Base-by-base conservation (phyloP, 2,113 vertebrate species). In the Ptilonorhynchus violaceus region DNA sequence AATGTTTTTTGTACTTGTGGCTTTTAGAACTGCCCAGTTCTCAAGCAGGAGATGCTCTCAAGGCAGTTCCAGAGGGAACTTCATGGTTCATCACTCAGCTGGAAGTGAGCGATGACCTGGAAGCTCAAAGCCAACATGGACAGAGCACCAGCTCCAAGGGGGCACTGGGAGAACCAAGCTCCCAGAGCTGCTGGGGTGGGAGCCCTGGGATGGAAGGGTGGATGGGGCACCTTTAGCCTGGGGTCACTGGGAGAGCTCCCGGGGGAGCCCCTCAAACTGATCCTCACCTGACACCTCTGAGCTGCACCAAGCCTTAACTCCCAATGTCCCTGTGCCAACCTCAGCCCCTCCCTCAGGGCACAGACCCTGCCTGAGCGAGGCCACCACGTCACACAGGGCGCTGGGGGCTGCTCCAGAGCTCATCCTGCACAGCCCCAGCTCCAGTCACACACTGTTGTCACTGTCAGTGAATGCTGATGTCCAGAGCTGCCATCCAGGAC, bases 141-240 rank as follows among this genome's bases (percentile, higher is more conserved):
- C 2, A 7, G 53, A 72, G 44, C 49, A 13, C 2, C 60, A 62
- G 3, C 67, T 11, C 22, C 0, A 2, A 19, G 37, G 53, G 44
- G 49, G n/a, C 24, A 11, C 20, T 3, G 46, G 58, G 63, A 82
- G 69, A 50, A 58, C 20, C 42, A 33, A 85, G 68, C 72, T 69
- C 59, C 30, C 44, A 33, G 18, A 60, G 50, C 28, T 3, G 2
- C 6, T 4, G 39, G 59, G 72, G 21, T 17, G 27, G 63, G 60
- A 70, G 37, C 37, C 55, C 74, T 53, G 66, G 66, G 22, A 47
- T 39, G 62, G 53, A 11, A 0, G 67, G 31, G 46, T 23, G 68
- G 58, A 4, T 0, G 15, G 59, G 37, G 37, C 37, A 39, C 37
- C 37, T 1, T 1, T 0, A n/a, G 77, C 73, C 42, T 68, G 77